Evolutionary conservation across 2,888 invertebrate species (phyloP).

Genomic region (Drosophila fungiperda): DNA sequence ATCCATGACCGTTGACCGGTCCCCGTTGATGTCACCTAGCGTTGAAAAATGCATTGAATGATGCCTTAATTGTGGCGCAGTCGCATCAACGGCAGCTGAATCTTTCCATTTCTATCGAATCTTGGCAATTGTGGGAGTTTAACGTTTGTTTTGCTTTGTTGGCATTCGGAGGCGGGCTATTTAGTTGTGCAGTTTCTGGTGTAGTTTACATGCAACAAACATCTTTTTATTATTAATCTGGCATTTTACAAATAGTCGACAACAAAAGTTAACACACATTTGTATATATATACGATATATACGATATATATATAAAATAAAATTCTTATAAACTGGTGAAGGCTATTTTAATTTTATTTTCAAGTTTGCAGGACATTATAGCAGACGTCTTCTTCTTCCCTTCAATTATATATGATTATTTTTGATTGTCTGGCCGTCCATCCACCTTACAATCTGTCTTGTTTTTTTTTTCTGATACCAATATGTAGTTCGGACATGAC

Average conservation of each 20-base stretch:
- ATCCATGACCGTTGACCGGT: constrained; percentile 41
- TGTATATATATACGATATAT: too few species aligned
- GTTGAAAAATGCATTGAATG: constrained; percentile 67
- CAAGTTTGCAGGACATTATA: too few species aligned
- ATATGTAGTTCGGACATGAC: neutral
- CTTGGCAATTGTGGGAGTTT: constrained; percentile 68
- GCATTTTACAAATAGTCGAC: neutral
- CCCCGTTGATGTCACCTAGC: constrained; percentile 32
- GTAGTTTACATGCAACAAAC: constrained; percentile 44
- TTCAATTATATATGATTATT: too few species aligned
- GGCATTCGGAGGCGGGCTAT: constrained; percentile 13
- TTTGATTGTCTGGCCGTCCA: too few species aligned
- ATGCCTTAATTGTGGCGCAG: constrained; percentile 76
- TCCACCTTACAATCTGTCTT: neutral
- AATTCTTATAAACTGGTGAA: neutral
- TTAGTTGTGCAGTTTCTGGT: constrained; percentile 25
- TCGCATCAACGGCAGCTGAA: constrained; percentile 65
- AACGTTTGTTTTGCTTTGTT: constrained; percentile 38
- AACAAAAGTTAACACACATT: neutral
- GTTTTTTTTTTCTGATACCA: too few species aligned
- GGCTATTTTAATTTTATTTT: neutral
- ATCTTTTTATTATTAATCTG: neutral
- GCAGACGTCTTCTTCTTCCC: too few species aligned
- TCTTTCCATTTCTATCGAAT: constrained; percentile 51
- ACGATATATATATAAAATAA: too few species aligned